A percentile compares a stretch with the other conserved stretches of the same genome.
Conservation (phyloP, 1,140 invertebrate genomes). For the Ericerus pela region DNA sequence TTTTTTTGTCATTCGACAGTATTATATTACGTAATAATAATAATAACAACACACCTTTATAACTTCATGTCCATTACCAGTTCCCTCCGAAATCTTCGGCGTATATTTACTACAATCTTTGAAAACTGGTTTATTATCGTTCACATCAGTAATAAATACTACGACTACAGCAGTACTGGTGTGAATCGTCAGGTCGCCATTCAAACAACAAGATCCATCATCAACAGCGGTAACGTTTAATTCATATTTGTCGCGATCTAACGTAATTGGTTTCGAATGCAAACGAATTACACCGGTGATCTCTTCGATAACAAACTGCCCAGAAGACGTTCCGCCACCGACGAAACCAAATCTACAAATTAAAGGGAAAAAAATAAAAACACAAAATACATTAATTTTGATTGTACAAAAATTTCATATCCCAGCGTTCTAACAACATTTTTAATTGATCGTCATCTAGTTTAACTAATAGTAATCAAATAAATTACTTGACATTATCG, state of each 20-base stretch:
- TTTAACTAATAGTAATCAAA: background rate
- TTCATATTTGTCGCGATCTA: conserved; percentile 82
- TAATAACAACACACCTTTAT: conserved; percentile 62
- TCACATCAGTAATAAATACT: conserved; percentile 90
- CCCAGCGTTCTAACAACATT: background rate
- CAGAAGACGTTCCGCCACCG: conserved; percentile 70
- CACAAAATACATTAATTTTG: too few species aligned
- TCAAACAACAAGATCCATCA: conserved; percentile 80
- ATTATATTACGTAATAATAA: too few species aligned
- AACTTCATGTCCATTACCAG: conserved; percentile 78
- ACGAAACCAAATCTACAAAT: conserved; percentile 70
- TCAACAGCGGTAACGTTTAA: conserved; percentile 87
- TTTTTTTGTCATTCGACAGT: too few species aligned
- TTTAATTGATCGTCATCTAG: background rate
- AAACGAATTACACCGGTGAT: conserved; percentile 86
- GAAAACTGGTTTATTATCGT: conserved; percentile 88
- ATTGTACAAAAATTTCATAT: background rate
- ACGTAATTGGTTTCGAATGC: conserved; percentile 63
- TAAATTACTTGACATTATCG: conserved; percentile 53
- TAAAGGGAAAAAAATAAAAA: too few species aligned
- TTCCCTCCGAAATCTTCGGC: conserved; percentile 83
- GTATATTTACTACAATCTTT: conserved; percentile 81
- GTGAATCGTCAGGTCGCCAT: conserved; percentile 69
- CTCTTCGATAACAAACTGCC: conserved; percentile 88
- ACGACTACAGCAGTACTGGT: conserved; percentile 90